Conservation (phyloP, 2,888 invertebrate species). For the Pyralis farinalis region DNA sequence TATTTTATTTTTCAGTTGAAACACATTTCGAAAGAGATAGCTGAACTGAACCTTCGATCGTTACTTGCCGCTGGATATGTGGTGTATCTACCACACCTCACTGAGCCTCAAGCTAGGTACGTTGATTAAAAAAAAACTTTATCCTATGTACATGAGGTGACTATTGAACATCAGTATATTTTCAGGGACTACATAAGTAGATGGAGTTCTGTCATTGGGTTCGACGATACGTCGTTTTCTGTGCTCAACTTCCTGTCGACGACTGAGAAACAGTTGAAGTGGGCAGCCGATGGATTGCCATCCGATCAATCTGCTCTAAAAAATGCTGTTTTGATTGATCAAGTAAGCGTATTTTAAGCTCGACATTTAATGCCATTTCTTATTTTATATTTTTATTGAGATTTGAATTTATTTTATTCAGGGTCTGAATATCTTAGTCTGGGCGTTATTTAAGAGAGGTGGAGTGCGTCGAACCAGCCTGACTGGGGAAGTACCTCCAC, state of each 20-base stretch:
- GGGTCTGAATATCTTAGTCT: too few relatives aligned
- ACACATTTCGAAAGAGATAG: slow-evolving; percentile 82
- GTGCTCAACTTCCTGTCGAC: slow-evolving; percentile 60
- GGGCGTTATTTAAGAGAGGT: too few relatives aligned
- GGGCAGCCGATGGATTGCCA: slow-evolving; percentile 93
- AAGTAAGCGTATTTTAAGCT: slow-evolving; percentile 73
- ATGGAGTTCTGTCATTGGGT: slow-evolving; percentile 72
- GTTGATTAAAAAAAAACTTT: too few relatives aligned
- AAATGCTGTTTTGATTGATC: slow-evolving; percentile 89
- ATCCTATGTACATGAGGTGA: too few relatives aligned
- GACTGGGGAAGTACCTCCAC: too few relatives aligned
- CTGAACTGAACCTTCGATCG: slow-evolving; percentile 83
- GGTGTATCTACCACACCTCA: slow-evolving; percentile 85
- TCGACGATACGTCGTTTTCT: slow-evolving; percentile 54
- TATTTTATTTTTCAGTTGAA: slow-evolving; percentile 72
- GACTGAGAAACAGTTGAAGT: slow-evolving; percentile 86
- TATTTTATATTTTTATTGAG: too few relatives aligned
- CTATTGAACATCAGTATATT: slow-evolving; percentile 1
- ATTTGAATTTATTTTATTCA: too few relatives aligned
- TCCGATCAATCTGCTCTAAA: slow-evolving; percentile 89
- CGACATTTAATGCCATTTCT: too few relatives aligned
- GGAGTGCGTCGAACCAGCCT: too few relatives aligned
- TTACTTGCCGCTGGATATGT: slow-evolving; percentile 89
- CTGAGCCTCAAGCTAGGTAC: slow-evolving; percentile 85
- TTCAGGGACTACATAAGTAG: slow-evolving; percentile 59